Conservation (phyloP, 1,140 invertebrate species). For the Drosophila kohkoa region DNA sequence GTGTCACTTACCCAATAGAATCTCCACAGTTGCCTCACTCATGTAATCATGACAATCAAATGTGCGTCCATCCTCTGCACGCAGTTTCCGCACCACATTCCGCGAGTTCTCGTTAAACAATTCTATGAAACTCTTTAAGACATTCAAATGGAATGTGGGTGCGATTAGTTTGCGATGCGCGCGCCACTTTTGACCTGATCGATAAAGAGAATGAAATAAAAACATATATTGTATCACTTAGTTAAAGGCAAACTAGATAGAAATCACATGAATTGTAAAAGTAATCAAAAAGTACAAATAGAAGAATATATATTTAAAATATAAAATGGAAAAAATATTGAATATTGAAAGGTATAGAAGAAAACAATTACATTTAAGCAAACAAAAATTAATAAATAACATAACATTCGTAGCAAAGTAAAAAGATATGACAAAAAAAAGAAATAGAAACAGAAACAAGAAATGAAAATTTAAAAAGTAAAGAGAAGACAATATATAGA, state of each 20-base stretch:
- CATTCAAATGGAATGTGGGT: constrained; percentile 93
- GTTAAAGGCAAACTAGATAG: neutral
- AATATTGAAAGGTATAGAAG: no score
- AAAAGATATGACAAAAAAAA: no score
- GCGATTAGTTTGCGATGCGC: constrained; percentile 92
- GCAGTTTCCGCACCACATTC: constrained; percentile 88
- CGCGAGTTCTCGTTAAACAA: constrained; percentile 92
- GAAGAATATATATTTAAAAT: neutral
- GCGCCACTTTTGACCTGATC: constrained; percentile 91
- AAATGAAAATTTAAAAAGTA: neutral
- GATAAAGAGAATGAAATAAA: neutral
- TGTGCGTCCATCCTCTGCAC: constrained; percentile 88
- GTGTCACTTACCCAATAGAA: constrained; percentile 88
- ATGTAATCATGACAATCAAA: constrained; percentile 94
- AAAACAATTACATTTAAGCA: no score
- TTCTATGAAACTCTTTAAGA: constrained; percentile 92
- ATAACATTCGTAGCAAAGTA: no score
- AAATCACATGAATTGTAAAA: neutral
- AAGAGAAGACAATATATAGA: no score
- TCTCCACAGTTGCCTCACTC: constrained; percentile 93
- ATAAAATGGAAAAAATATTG: no score
- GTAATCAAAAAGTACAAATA: neutral
- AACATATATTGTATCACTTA: neutral
- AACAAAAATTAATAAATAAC: no score
- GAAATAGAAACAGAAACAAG: neutral